A percentile compares a stretch with the other conserved stretches of the same genome.
Evolutionary conservation across 2,888 invertebrate species (phyloP).

Genomic region (Punctoribates punctum): DNA sequence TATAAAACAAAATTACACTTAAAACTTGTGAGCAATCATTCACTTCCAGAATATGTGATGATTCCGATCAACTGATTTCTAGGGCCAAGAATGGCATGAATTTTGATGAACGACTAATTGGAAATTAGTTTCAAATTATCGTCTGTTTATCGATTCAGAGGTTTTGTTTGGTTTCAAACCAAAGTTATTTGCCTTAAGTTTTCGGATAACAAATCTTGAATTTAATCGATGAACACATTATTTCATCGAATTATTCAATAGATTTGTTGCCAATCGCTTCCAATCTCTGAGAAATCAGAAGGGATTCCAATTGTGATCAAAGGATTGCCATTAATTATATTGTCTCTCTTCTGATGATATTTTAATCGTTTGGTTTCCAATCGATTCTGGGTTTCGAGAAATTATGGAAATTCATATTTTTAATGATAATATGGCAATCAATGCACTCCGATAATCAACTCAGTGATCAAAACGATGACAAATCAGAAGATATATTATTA

Average conservation of each 20-base stretch:
- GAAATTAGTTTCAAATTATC: slow-evolving; percentile 1
- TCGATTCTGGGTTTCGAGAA: neutral
- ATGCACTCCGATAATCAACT: too few species aligned
- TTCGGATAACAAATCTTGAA: neutral
- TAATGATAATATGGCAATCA: neutral
- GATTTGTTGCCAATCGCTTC: neutral
- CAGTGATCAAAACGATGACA: too few species aligned
- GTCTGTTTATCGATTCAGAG: neutral
- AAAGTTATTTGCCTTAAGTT: neutral
- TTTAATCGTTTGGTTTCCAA: neutral
- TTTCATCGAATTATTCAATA: neutral
- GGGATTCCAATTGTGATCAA: neutral
- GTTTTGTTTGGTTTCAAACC: neutral
- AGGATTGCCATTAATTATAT: neutral
- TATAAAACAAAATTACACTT: too few species aligned
- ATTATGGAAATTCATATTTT: neutral
- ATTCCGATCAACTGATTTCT: neutral
- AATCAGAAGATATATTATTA: too few species aligned
- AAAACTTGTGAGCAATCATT: neutral
- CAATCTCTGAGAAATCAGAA: neutral
- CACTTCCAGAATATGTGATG: neutral
- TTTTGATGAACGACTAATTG: neutral
- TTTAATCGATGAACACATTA: neutral
- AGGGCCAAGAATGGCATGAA: neutral
- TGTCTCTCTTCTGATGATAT: neutral